Base-by-base conservation (phyloP, 2,113 vertebrate species). In the Chascanopsetta lugubris region DNA sequence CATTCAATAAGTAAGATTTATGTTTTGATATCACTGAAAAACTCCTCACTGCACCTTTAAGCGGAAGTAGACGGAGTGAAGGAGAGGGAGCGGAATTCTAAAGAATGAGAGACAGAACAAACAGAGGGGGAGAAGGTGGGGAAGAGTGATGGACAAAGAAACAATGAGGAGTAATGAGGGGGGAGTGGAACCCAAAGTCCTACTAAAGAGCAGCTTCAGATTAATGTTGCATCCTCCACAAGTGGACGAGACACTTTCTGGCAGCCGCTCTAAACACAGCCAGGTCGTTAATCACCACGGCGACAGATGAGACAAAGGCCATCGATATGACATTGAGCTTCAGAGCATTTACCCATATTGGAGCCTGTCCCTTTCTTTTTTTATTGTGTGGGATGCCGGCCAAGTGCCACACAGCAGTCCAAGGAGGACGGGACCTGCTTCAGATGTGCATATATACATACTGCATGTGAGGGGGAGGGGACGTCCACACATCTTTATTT, bases 261-360 rank as follows among this genome's bases (percentile, higher is more conserved):
- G 56, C 68, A 70, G 58, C 24, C 0, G 3, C 48, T 54, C 43
- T 56, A 53, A 74, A 67, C 11, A 3, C 15, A 18, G 42, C 32
- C 7, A 6, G 47, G 42, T 66, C 40, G 38, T 78, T 72, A 61
- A 85, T 80, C 74, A 74, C 80, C n/a, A 20, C 27, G 64, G 69
- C 62, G 73, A 76, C 80, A 74, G 60, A 77, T 71, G 59, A 69
- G 75, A 83, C 75, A 75, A 70, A 58, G 54, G 57, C 24, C 69
- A 77, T 68, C 34, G 49, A 69, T 75, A 63, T 72, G 75, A 79
- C 75, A 77, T 62, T 75, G 75, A 60, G 75, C 55, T 49, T 67
- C 6, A 42, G 55, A 72, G 46, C 61, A 59, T 51, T 68, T 59
- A 47, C 34, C 53, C 21, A 6, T n/a, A 59, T 38, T 69, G 34